A percentile compares a stretch with the other conserved stretches of the same genome.
phyloP scores from a whole-genome alignment of 1,140 invertebrate species.

The Macrotrachela quadricornifera region DNA sequence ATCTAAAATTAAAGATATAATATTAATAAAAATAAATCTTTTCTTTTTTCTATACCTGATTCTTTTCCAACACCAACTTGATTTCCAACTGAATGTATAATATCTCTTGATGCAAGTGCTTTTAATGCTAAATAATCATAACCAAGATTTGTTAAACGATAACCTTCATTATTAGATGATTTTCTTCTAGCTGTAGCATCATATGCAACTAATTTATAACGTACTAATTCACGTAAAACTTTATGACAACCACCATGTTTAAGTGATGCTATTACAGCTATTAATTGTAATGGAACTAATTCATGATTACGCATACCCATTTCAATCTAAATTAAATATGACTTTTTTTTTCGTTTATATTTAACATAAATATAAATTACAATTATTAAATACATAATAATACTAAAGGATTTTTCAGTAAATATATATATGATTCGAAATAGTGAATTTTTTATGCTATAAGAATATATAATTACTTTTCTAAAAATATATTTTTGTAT shows the following conservation, averaged over 20 bases:
- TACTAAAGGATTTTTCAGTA: too few species aligned
- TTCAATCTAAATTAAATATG: constrained; percentile 49
- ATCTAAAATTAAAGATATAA: constrained; percentile 36
- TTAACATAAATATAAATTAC: too few species aligned
- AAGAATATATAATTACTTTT: too few species aligned
- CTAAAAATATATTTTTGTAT: too few species aligned
- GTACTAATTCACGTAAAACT: constrained; percentile 63
- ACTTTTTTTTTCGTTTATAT: too few species aligned
- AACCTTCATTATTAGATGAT: constrained; percentile 61
- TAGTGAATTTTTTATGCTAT: too few species aligned
- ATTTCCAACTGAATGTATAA: constrained; percentile 70
- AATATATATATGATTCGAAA: too few species aligned
- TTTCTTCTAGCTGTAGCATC: constrained; percentile 50
- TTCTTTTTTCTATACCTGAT: constrained; percentile 43
- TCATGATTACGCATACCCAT: constrained; percentile 99
- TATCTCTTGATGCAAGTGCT: constrained; percentile 51
- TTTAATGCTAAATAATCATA: constrained; percentile 92
- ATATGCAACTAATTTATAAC: constrained; percentile 65
- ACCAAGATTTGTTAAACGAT: constrained; percentile 74
- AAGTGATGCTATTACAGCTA: constrained; percentile 78
- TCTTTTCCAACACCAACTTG: constrained; percentile 98
- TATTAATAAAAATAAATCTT: too few species aligned
- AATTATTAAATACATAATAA: too few species aligned
- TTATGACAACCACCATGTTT: constrained; percentile 79
- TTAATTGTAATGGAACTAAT: constrained; percentile 62